These are phyloP conservation scores for human (Homo sapiens) DNA, from an alignment of 2,113 vertebrate species.

Conservation along the genomic window DNA sequence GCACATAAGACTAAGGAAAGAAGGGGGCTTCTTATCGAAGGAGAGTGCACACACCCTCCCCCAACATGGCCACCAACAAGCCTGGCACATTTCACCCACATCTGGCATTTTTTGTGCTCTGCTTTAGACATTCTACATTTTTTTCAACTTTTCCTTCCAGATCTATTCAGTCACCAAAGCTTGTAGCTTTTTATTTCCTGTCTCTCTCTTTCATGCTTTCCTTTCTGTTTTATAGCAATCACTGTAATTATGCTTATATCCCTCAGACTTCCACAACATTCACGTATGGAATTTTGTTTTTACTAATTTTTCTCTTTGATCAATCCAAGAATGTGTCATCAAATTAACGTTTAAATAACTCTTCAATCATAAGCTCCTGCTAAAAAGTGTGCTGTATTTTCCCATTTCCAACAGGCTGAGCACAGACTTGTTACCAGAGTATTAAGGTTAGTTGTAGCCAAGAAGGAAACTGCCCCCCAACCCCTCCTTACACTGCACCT, in stretches of 20 bases:
- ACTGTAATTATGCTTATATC: neutral
- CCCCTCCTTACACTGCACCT: neutral
- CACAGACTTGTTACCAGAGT: neutral
- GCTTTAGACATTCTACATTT: neutral
- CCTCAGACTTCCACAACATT: neutral
- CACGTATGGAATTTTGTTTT: neutral
- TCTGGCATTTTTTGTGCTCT: neutral
- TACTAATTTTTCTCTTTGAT: neutral
- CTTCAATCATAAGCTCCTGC: neutral
- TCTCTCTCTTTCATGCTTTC: neutral
- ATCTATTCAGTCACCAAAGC: neutral
- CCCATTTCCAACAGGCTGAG: neutral
- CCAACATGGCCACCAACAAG: neutral
- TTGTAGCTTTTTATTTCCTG: neutral
- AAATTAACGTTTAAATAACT: neutral
- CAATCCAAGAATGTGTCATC: neutral
- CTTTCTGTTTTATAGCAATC: neutral
- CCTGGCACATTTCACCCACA: no score
- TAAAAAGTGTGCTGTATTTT: neutral
- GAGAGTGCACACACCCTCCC: rapidly evolving
- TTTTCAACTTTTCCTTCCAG: neutral
- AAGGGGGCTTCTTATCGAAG: rapidly evolving
- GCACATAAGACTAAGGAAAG: neutral
- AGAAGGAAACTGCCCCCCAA: neutral
- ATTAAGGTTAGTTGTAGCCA: neutral